Conservation (phyloP, 2,797 vertebrate species). For the Gorsachius magnificus region DNA sequence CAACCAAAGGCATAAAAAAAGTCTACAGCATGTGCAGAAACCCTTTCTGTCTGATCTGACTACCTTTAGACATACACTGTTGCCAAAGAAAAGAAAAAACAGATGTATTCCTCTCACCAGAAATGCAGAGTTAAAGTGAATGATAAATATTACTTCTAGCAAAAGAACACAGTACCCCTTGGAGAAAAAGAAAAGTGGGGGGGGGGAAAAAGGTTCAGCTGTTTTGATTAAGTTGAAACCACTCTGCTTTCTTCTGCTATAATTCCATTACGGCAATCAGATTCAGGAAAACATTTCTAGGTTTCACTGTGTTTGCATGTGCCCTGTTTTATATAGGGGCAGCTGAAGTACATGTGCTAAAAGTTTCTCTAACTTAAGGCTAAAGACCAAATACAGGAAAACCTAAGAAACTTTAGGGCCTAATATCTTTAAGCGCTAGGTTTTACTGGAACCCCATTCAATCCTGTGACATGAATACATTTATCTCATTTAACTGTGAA, state of each 20-base stretch:
- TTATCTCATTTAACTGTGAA: neutral
- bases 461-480: neutral
- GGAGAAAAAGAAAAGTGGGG: neutral
- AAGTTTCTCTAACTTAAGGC: neutral
- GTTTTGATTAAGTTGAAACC: neutral
- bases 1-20: neutral
- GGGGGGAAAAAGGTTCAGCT: neutral
- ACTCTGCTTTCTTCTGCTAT: neutral
- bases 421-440: neutral
- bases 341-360: neutral
- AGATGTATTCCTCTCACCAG: neutral
- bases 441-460: neutral
- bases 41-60: neutral
- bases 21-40: neutral
- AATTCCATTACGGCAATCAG: neutral
- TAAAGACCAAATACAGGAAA: neutral
- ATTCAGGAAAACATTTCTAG: neutral
- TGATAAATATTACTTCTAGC: neutral
- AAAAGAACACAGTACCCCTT: neutral
- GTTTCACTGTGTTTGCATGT: neutral
- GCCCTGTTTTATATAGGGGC: neutral
- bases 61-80: neutral
- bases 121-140: neutral
- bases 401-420: neutral
- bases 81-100: neutral